Percentiles rank a stretch among this genome's conserved stretches.
Evolutionary conservation across 2,113 vertebrate species (phyloP).

Genomic region (Myxocyprinus asiaticus): DNA sequence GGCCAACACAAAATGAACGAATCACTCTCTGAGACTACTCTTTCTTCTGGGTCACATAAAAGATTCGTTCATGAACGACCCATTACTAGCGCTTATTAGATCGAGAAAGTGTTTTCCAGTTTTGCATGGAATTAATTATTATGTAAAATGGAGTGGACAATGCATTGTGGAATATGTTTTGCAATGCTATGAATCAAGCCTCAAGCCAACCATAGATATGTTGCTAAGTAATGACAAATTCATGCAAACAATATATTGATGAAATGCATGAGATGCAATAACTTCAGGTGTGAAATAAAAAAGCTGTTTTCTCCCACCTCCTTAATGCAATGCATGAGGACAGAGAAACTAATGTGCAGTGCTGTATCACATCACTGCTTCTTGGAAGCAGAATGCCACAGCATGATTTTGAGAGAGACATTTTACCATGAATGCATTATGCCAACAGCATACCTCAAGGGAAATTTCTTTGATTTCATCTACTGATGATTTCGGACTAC

Average conservation of each 20-base stretch:
- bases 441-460: not conserved
- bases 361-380: conserved; percentile 5
- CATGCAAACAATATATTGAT: conserved; percentile 12
- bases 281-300: conserved; percentile 6
- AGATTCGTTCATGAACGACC: too few species aligned
- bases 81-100: too few species aligned
- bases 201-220: too few species aligned
- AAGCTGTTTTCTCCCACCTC: not conserved
- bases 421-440: conserved; percentile 30
- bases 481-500: conserved; percentile 15
- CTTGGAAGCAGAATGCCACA: not conserved
- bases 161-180: too few species aligned
- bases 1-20: too few species aligned
- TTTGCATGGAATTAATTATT: too few species aligned
- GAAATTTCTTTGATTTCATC: conserved; percentile 33
- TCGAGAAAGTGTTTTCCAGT: too few species aligned
- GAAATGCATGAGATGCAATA: conserved; percentile 14
- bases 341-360: conserved; percentile 18
- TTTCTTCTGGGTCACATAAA: too few species aligned
- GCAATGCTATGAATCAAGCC: too few species aligned
- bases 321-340: not conserved
- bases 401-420: not conserved
- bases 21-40: too few species aligned
- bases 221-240: not conserved
- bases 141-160: too few species aligned